Percentiles rank a stretch among this genome's conserved stretches.
These are phyloP conservation scores for Pyrgus malvae DNA, from an alignment of 2,888 invertebrate species.

Conservation along the genomic window DNA sequence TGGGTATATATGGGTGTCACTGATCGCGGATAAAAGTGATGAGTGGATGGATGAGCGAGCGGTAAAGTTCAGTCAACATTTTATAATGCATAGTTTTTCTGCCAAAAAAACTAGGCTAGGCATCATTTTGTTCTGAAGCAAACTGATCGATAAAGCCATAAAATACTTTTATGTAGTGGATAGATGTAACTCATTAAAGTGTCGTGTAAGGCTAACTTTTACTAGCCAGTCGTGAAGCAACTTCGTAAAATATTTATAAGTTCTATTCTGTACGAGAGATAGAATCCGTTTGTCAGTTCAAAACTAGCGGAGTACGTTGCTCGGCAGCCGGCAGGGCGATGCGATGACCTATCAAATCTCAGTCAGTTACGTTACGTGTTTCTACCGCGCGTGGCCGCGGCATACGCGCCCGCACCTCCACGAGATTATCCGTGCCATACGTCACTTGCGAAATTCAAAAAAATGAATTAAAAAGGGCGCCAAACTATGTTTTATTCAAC, in stretches of 20 bases:
- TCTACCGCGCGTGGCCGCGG: constrained; percentile 41
- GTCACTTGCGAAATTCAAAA: constrained; percentile 14
- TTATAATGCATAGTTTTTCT: no score
- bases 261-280: neutral
- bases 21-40: no score
- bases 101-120: no score
- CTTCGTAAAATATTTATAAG: neutral
- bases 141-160: no score
- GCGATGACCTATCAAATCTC: constrained; percentile 43
- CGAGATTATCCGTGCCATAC: constrained; percentile 15
- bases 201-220: no score
- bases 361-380: constrained; percentile 35
- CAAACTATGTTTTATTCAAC: constrained; percentile 37
- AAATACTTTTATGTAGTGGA: no score
- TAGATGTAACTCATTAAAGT: no score
- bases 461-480: constrained; percentile 24
- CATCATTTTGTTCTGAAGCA: no score
- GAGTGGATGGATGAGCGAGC: no score
- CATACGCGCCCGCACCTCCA: constrained; percentile 43
- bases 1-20: no score
- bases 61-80: no score
- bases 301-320: constrained; percentile 5
- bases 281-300: constrained; percentile 7
- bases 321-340: constrained; percentile 8
- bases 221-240: constrained; percentile 4